Percentiles rank a stretch among this genome's conserved stretches.
Evolutionary conservation across 2,888 invertebrate species (phyloP).

Genomic region (Ypsolopha sequella): DNA sequence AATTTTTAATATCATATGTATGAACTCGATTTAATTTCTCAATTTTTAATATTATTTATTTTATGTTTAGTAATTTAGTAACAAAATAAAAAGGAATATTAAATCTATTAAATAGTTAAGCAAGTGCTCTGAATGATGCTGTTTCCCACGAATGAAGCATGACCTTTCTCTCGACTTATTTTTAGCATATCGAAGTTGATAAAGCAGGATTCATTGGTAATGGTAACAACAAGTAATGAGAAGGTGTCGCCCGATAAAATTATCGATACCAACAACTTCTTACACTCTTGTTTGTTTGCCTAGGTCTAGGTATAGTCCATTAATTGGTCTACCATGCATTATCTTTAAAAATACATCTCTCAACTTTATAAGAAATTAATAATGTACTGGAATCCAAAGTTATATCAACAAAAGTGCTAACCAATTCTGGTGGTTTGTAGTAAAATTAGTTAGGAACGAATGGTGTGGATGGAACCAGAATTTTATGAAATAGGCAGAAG

Average conservation of each 20-base stretch:
- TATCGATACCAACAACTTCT: background rate
- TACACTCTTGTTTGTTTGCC: background rate
- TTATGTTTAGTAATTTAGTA: no score
- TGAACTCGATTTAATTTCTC: no score
- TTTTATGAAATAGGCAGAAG: slow-evolving; percentile 29
- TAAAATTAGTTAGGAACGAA: background rate
- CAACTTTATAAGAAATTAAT: no score
- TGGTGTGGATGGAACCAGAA: slow-evolving; percentile 20
- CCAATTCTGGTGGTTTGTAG: background rate
- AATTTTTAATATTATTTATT: no score
- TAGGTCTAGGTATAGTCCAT: background rate
- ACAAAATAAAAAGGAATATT: no score
- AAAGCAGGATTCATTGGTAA: slow-evolving; percentile 25
- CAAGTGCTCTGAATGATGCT: background rate
- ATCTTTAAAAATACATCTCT: background rate
- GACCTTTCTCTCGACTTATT: slow-evolving; percentile 35
- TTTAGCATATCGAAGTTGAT: slow-evolving; percentile 56
- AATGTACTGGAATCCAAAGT: no score
- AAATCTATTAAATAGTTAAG: no score
- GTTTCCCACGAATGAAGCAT: slow-evolving; percentile 29
- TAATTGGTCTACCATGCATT: background rate
- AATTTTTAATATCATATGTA: no score
- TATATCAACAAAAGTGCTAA: no score
- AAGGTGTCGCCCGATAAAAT: background rate
- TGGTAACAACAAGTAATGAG: slow-evolving; percentile 4